Percentiles rank a stretch among this genome's conserved stretches.
Evolutionary conservation across 2,113 vertebrate genomes (phyloP).

Genomic region (Pan paniscus): DNA sequence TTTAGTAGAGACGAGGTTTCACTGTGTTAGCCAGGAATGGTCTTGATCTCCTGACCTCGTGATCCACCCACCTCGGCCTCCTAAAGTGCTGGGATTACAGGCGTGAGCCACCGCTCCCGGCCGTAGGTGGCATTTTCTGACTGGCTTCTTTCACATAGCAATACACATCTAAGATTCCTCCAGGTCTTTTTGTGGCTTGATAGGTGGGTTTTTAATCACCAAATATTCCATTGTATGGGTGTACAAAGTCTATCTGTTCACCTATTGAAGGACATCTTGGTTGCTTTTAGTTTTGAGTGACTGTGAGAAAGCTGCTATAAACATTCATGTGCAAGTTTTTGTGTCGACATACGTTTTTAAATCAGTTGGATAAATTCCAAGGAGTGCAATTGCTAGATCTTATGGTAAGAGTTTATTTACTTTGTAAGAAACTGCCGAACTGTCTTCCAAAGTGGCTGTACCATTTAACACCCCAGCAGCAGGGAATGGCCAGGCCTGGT

Average conservation of each 20-base stretch:
- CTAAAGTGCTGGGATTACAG: too few relatives aligned
- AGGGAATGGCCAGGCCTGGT: accelerated
- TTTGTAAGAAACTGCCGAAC: background rate
- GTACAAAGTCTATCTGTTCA: background rate
- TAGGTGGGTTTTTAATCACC: background rate
- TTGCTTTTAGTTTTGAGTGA: background rate
- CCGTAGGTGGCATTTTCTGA: background rate
- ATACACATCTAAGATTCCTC: too few relatives aligned
- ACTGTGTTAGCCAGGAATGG: too few relatives aligned
- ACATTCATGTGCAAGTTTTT: background rate
- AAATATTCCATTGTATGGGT: background rate
- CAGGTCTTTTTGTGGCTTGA: background rate
- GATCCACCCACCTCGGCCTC: too few relatives aligned
- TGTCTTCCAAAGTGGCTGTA: background rate
- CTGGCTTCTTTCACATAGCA: background rate
- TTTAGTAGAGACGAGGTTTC: too few relatives aligned
- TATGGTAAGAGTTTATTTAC: background rate
- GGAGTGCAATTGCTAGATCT: too few relatives aligned
- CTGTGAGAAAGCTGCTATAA: background rate
- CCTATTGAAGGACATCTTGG: background rate
- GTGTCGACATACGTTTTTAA: background rate
- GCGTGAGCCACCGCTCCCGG: accelerated
- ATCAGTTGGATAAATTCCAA: background rate
- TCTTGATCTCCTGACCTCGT: too few relatives aligned
- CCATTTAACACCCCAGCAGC: background rate